Evolutionary conservation across 2,888 invertebrate species (phyloP).

Genomic region (Frankliniella intonsa): DNA sequence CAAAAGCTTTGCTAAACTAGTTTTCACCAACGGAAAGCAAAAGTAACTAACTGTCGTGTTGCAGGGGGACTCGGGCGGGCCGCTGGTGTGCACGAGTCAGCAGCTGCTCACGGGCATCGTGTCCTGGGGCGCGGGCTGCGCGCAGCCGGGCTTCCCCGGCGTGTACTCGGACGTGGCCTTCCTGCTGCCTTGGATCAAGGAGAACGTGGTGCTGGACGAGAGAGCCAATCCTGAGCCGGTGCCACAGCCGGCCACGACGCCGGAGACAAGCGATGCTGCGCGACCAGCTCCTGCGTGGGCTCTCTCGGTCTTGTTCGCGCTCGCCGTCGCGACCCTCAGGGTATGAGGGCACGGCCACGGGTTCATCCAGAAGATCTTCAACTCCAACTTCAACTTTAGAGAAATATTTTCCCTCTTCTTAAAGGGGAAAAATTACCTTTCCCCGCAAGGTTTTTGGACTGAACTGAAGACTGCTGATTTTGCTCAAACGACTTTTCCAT

Average conservation of each 20-base stretch:
- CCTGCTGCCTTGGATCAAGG: constrained; percentile 30
- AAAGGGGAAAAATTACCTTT: too few species aligned
- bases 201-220: not conserved
- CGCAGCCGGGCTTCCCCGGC: constrained; percentile 31
- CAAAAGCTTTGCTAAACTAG: too few species aligned
- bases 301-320: not conserved
- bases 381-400: too few species aligned
- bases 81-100: constrained; percentile 31
- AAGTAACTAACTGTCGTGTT: too few species aligned
- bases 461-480: not conserved
- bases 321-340: not conserved
- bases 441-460: too few species aligned
- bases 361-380: too few species aligned
- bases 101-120: constrained; percentile 33
- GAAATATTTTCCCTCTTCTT: too few species aligned
- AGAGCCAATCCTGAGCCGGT: not conserved
- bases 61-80: constrained; percentile 35
- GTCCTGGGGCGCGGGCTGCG: constrained; percentile 35
- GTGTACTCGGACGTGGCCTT: constrained; percentile 35
- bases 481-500: not conserved
- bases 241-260: not conserved
- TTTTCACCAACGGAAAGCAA: too few species aligned
- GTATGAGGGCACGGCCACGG: too few species aligned
- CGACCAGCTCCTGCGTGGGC: not conserved
- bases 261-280: not conserved